Evolutionary conservation across 2,888 invertebrate genomes (phyloP).

Genomic region (Lysandra bellargus): DNA sequence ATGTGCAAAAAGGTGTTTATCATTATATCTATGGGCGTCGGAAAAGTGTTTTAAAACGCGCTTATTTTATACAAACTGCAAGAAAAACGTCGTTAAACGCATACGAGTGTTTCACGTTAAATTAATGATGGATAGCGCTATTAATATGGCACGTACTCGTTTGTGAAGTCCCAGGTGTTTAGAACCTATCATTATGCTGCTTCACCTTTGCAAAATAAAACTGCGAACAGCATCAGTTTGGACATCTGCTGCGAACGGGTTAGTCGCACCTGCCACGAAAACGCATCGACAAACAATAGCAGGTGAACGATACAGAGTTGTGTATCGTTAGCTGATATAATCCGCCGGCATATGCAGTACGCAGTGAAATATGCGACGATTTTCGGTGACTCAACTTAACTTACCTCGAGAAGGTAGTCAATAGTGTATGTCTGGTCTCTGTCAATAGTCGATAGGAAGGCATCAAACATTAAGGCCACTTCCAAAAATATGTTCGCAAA

Average conservation of each 20-base stretch:
- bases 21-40: background rate
- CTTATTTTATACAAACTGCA: background rate
- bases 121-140: background rate
- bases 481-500: background rate
- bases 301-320: slow-evolving; percentile 52
- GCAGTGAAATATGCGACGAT: slow-evolving; percentile 24
- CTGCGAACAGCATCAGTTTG: slow-evolving; percentile 45
- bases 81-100: background rate
- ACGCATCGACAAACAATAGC: slow-evolving; percentile 60
- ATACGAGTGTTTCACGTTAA: background rate
- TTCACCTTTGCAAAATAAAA: slow-evolving; percentile 35
- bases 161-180: slow-evolving; percentile 3
- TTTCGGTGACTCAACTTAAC: background rate
- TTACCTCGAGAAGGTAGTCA: background rate
- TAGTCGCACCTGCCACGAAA: slow-evolving; percentile 63
- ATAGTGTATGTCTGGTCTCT: background rate
- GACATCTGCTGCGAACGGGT: slow-evolving; percentile 64
- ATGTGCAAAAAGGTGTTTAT: slow-evolving; percentile 12
- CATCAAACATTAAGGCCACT: background rate
- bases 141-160: background rate
- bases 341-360: background rate
- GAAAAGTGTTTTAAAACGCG: slow-evolving; percentile 1
- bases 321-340: slow-evolving; percentile 27
- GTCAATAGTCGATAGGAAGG: background rate
- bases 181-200: slow-evolving; percentile 29